These are phyloP conservation scores for Rhyacichthys aspro DNA, from an alignment of 2,797 vertebrate species.

Conservation along the genomic window DNA sequence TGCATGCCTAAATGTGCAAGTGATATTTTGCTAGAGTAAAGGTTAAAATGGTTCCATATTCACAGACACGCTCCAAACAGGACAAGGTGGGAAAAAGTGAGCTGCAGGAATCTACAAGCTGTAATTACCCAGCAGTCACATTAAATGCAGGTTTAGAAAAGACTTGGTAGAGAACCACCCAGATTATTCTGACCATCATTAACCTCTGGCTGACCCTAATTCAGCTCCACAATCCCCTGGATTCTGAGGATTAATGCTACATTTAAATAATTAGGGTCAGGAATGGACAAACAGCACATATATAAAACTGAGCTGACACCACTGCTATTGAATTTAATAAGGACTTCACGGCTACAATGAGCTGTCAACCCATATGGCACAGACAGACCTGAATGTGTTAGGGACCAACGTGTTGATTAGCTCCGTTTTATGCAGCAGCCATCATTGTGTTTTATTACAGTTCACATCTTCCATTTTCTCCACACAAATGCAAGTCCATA, in stretches of 20 bases:
- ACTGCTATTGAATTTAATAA: constrained; percentile 20
- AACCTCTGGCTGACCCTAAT: constrained; percentile 76
- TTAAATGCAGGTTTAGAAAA: constrained; percentile 43
- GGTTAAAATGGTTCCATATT: constrained; percentile 12
- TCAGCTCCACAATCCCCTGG: constrained; percentile 66
- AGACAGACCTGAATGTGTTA: background rate
- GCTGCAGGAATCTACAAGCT: constrained; percentile 17
- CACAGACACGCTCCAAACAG: constrained; percentile 14
- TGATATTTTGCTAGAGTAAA: constrained; percentile 28
- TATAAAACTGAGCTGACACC: constrained; percentile 57
- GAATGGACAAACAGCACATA: constrained; percentile 60
- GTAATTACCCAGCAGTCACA: constrained; percentile 56
- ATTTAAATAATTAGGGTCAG: constrained; percentile 83
- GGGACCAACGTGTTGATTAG: no score
- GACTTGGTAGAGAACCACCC: constrained; percentile 49
- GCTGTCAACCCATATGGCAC: background rate
- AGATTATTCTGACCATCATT: constrained; percentile 76
- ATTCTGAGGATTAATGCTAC: constrained; percentile 76
- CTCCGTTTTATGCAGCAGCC: background rate
- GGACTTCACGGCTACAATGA: background rate
- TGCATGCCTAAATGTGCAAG: constrained; percentile 12
- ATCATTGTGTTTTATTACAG: constrained; percentile 27
- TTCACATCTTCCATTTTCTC: background rate
- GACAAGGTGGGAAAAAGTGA: constrained; percentile 18
- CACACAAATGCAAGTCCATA: no score